These are phyloP conservation scores for Bucorvus abyssinicus DNA, from an alignment of 2,797 vertebrate genomes.

Conservation along the genomic window DNA sequence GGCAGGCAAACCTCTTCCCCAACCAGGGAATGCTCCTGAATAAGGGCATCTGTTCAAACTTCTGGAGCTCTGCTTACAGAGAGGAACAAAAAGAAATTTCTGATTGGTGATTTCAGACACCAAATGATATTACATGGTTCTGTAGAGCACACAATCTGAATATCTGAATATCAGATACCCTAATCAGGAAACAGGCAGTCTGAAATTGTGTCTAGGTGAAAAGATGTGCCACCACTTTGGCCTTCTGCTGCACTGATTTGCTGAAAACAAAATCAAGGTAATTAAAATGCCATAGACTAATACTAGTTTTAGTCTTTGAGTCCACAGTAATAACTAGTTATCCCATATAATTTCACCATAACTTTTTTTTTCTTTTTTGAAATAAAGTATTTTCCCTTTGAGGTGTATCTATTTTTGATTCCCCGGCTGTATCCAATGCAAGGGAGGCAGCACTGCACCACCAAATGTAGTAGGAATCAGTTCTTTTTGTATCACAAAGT, in stretches of 20 bases:
- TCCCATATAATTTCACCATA: not conserved
- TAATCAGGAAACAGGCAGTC: not conserved
- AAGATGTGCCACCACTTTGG: accelerated
- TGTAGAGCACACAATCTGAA: not conserved
- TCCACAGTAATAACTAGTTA: not conserved
- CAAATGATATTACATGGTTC: not conserved
- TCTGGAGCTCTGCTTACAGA: not conserved
- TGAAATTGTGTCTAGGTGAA: not conserved
- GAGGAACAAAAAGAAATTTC: not conserved
- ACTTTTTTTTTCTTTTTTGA: not conserved
- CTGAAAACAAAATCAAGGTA: not conserved
- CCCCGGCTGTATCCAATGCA: not conserved
- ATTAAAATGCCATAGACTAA: not conserved
- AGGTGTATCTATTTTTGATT: not conserved
- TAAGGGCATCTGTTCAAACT: not conserved
- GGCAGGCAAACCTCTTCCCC: not conserved
- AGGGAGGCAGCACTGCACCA: not conserved
- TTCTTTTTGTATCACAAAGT: not conserved
- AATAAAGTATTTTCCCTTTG: not conserved
- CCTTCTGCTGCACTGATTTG: not conserved
- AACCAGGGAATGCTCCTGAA: not conserved
- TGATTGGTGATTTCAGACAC: not conserved
- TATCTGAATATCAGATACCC: not conserved
- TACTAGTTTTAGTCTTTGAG: not conserved
- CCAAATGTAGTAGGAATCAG: not conserved